Evolutionary conservation across 2,888 invertebrate genomes (phyloP).

Genomic region (Lepetodrilus schrolli): DNA sequence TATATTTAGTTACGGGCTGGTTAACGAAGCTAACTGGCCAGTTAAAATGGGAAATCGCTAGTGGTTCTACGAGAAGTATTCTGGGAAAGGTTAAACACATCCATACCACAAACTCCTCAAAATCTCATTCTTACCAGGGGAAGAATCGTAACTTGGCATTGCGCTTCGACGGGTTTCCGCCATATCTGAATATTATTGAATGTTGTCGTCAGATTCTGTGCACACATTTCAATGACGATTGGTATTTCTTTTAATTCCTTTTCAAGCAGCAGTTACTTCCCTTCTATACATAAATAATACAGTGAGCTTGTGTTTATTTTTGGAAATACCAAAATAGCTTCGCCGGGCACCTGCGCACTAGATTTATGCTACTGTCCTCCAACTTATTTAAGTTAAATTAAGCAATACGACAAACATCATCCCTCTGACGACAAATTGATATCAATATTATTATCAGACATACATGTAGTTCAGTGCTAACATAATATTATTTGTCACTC

Average conservation of each 20-base stretch:
- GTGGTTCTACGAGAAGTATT: no score
- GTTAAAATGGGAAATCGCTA: no score
- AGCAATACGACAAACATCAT: no score
- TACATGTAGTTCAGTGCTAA: no score
- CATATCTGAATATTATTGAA: slow-evolving; percentile 37
- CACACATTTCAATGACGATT: slow-evolving; percentile 18
- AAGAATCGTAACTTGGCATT: slow-evolving; percentile 31
- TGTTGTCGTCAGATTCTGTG: slow-evolving; percentile 5
- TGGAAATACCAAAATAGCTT: not conserved
- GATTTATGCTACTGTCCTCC: not conserved
- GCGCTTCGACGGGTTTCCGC: slow-evolving; percentile 34
- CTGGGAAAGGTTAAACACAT: no score
- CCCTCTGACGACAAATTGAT: no score
- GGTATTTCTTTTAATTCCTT: not conserved
- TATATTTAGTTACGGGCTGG: no score
- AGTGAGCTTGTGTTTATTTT: not conserved
- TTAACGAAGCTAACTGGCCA: no score
- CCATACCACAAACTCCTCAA: no score
- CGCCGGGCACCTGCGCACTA: not conserved
- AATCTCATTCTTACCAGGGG: slow-evolving; percentile 29
- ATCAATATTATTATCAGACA: no score
- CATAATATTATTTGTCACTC: no score
- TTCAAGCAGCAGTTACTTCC: slow-evolving; percentile 7
- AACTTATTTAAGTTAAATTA: not conserved
- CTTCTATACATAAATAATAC: not conserved